Evolutionary conservation across 2,888 invertebrate genomes (phyloP), one percentile per base, ranked within the genome.

Genomic region (Cryptocheilus praepositus): DNA sequence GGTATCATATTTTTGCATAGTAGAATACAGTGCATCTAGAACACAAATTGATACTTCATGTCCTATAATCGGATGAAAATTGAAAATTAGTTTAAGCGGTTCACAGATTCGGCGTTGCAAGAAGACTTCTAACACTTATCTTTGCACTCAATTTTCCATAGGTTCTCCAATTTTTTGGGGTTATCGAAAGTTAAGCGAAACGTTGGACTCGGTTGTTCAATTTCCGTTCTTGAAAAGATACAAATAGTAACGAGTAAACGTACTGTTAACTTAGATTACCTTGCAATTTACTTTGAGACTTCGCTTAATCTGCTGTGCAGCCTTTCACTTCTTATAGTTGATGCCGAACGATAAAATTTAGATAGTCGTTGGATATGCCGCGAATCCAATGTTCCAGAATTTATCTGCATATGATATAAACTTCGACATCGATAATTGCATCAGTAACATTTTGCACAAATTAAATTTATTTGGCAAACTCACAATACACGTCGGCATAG

Each of bases 101-200:
- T 53, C 13, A 0, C 7, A 44, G 0, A 60, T 2, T 15, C 18
- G 36, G 8, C 43, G 46, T 21, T 36, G 8, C 1, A 7, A 1
- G 11, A 1, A 36, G 18, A n/a, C 16, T n/a, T 16, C 0, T 46
- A 21, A 4, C 22, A 64, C 73, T 74, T 64, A 79, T 76, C 81
- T 79, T 61, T 82, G 66, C 80, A 76, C 46, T 81, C 80, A 11
- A 82, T 52, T 60, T 61, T 76, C 1, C 61, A 18, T 0, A 69
- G 46, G 15, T 44, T 64, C 3, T 72, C 64, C 13, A 55, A 49
- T 18, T 64, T 69, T 44, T 61, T 79, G 7, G 64, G 7, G 36
- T 63, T 70, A n/a, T 77, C 73, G 58, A 64, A 77, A 11, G 64
- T 66, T 15, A 74, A 52, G 16, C 70, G 55, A 67, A 81, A 71